These are phyloP conservation scores for Theristicus caerulescens DNA, from an alignment of 2,113 vertebrate species.

Conservation along the genomic window DNA sequence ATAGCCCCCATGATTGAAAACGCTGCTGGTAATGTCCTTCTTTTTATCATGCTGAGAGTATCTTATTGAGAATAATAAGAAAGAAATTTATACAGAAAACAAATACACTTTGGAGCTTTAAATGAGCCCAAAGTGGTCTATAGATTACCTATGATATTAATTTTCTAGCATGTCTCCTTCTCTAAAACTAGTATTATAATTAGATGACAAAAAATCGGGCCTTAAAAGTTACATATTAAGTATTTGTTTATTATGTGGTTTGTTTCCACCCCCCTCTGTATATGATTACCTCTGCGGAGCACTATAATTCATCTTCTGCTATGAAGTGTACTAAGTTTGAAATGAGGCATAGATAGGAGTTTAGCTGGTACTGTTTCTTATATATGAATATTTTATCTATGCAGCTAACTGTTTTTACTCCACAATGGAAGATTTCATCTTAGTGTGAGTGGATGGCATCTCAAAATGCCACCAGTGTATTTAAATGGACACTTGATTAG, in stretches of 20 bases:
- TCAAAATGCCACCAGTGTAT: background rate
- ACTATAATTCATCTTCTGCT: slow-evolving; percentile 20
- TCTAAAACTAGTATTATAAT: background rate
- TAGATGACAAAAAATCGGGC: background rate
- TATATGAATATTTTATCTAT: background rate
- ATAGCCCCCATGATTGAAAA: slow-evolving; percentile 86
- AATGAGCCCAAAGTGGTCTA: slow-evolving; percentile 53
- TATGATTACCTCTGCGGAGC: background rate
- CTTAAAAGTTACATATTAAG: background rate
- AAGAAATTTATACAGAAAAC: slow-evolving; percentile 80
- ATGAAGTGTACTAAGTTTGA: background rate
- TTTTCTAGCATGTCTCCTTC: background rate
- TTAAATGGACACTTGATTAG: slow-evolving; percentile 19
- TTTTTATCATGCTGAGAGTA: slow-evolving; percentile 63
- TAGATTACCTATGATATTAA: slow-evolving; percentile 70
- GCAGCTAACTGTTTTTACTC: background rate
- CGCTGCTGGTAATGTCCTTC: slow-evolving; percentile 82
- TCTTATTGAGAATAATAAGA: slow-evolving; percentile 79
- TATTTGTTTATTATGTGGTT: background rate
- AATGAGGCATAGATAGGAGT: background rate
- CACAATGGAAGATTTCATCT: background rate
- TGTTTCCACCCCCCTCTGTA: background rate
- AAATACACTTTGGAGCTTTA: slow-evolving; percentile 61
- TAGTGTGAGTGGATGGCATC: background rate
- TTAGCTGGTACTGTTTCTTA: background rate